Conservation (phyloP, 2,888 invertebrate genomes). For the Iselma pallidipennis region DNA sequence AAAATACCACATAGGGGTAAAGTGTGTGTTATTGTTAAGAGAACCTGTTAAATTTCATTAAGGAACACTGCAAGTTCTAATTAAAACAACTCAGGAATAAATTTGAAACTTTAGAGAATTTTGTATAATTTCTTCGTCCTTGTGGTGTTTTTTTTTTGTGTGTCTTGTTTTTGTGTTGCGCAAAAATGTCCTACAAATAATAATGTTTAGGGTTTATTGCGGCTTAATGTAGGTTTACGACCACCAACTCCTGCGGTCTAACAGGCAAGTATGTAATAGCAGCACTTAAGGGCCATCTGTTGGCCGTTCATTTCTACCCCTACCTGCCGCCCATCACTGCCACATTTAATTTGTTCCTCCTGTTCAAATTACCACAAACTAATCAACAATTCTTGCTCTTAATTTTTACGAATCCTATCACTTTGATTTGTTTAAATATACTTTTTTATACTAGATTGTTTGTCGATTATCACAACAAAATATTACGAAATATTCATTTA, state of each 20-base stretch:
- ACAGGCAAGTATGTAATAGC: conserved; percentile 21
- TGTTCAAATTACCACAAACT: neutral
- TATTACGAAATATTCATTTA: no score
- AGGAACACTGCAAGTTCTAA: neutral
- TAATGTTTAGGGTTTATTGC: conserved; percentile 24
- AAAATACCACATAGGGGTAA: conserved; percentile 19
- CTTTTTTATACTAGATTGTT: no score
- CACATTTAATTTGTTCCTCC: neutral
- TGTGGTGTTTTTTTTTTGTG: no score
- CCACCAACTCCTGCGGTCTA: conserved; percentile 17
- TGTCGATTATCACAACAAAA: no score
- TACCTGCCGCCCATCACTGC: neutral
- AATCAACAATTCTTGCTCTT: no score
- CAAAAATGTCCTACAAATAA: conserved; percentile 12
- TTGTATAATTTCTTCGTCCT: no score
- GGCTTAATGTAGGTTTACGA: conserved; percentile 24
- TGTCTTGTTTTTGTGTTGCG: no score
- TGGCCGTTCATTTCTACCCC: conserved; percentile 12
- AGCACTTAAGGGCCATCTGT: conserved; percentile 27
- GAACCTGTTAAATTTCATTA: conserved; percentile 21
- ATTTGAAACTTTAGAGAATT: no score
- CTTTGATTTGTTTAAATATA: no score
- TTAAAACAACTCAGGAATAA: neutral
- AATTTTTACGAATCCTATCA: no score
- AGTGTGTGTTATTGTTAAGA: no score